Evolutionary conservation across 2,797 vertebrate genomes (phyloP), one percentile per base, ranked within the genome.

Genomic region (Fistularia tabacaria): DNA sequence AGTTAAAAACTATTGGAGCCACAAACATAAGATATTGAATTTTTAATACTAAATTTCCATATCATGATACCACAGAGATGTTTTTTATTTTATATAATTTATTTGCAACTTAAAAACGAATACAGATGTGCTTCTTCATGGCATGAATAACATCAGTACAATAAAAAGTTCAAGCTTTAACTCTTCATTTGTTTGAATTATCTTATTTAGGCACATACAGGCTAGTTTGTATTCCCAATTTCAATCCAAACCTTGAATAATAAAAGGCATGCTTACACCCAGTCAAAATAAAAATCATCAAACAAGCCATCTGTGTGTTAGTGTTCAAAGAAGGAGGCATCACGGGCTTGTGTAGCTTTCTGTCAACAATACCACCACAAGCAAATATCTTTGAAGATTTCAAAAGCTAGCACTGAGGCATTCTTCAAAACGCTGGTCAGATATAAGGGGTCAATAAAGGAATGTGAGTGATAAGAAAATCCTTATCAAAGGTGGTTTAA

Each of bases 201-300:
- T 61, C 57, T 56, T 39, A 64, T 46, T 38, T 14, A 55, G 62
- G 57, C 57, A 36, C 60, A 77, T 66, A 67, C 49, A 57, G 44
- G 55, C 52, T 49, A 55, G 62, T 71, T 9, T 64, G 54, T 62
- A 63, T 71, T 71, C 66, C 42, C 38, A 49, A 50, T 60, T 73
- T 64, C 59, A 63, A 37, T 51, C 55, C 51, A 68, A 60, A 55
- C 57, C 54, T 62, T 79, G 62, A 83, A 83, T 72, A 81, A 77
- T 79, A 60, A 73, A 79, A 74, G 44, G 69, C n/a, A 7, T 49
- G 64, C 73, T 64, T 73, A 74, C 72, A 70, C 68, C 51, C 63
- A 69, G 70, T 81, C 76, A 79, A 78, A 83, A 74, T 40, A 70
- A 38, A 73, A 71, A 67, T 44, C 58, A 76, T 80, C 76, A 82